A percentile compares a stretch with the other conserved stretches of the same genome.
Conservation (phyloP, 2,797 vertebrate species). For the Sternotherus odoratus region DNA sequence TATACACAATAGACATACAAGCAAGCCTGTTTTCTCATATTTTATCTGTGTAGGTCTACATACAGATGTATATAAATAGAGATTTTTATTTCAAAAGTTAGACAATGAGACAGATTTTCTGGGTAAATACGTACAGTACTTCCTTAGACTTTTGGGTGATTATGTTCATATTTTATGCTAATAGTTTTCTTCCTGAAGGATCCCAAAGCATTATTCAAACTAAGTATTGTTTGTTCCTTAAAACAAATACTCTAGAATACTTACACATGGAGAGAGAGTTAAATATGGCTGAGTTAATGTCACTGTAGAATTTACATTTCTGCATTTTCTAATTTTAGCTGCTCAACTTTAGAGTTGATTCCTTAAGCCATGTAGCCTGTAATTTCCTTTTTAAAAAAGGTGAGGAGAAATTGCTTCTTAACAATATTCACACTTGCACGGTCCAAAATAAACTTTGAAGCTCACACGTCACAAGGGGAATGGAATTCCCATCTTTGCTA, state of each 20-base stretch:
- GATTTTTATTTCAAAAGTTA: not conserved
- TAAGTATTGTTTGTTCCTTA: not conserved
- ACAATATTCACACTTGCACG: not conserved
- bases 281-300: not conserved
- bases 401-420: not conserved
- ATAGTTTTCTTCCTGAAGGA: not conserved
- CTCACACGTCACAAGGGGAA: not conserved
- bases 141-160: not conserved
- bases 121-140: not conserved
- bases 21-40: slow-evolving; percentile 10
- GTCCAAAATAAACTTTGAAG: not conserved
- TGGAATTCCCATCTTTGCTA: not conserved
- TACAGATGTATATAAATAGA: not conserved
- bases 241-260: not conserved
- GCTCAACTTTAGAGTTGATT: not conserved
- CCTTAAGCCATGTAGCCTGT: not conserved
- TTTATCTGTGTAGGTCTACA: not conserved
- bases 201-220: not conserved
- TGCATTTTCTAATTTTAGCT: not conserved
- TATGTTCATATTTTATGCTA: not conserved
- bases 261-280: not conserved
- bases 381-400: not conserved
- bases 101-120: not conserved
- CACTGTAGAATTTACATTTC: not conserved
- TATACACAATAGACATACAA: slow-evolving; percentile 11